Conservation (phyloP, 2,113 vertebrate species). For the Osmerus eperlanus region DNA sequence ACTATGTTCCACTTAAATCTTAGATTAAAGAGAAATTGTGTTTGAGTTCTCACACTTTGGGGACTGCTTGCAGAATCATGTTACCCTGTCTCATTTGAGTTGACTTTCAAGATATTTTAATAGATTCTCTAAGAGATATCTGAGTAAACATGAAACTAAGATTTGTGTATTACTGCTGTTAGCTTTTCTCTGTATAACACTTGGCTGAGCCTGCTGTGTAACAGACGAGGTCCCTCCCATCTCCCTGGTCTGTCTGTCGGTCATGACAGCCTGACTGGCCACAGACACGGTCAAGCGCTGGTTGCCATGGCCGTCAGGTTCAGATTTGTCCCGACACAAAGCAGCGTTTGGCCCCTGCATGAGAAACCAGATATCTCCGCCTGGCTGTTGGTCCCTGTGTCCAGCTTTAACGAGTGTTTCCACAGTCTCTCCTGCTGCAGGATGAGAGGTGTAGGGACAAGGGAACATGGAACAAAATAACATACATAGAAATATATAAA, state of each 20-base stretch:
- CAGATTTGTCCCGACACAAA: conserved; percentile 68
- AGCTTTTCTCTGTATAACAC: background rate
- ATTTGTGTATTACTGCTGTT: too few species aligned
- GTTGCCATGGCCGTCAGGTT: conserved; percentile 70
- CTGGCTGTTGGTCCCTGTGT: conserved; percentile 63
- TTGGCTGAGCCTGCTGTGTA: background rate
- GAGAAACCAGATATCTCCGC: conserved; percentile 65
- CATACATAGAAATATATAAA: too few species aligned
- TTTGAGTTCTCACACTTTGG: too few species aligned
- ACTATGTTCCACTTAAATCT: too few species aligned
- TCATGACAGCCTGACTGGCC: conserved; percentile 18
- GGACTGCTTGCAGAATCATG: too few species aligned
- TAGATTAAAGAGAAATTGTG: too few species aligned
- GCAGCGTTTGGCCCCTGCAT: conserved; percentile 52
- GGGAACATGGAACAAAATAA: too few species aligned
- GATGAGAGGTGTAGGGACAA: too few species aligned
- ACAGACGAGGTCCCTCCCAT: conserved; percentile 5
- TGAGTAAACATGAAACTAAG: too few species aligned
- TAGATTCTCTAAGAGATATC: too few species aligned
- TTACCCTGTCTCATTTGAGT: too few species aligned
- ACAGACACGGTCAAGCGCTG: conserved; percentile 34
- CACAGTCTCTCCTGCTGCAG: background rate
- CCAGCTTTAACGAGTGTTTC: conserved; percentile 13
- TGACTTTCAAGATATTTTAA: too few species aligned
- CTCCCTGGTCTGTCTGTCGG: conserved; percentile 36